A percentile compares a stretch with the other conserved stretches of the same genome.
Conservation (phyloP, 2,113 vertebrate genomes). For the Tichodroma muraria region DNA sequence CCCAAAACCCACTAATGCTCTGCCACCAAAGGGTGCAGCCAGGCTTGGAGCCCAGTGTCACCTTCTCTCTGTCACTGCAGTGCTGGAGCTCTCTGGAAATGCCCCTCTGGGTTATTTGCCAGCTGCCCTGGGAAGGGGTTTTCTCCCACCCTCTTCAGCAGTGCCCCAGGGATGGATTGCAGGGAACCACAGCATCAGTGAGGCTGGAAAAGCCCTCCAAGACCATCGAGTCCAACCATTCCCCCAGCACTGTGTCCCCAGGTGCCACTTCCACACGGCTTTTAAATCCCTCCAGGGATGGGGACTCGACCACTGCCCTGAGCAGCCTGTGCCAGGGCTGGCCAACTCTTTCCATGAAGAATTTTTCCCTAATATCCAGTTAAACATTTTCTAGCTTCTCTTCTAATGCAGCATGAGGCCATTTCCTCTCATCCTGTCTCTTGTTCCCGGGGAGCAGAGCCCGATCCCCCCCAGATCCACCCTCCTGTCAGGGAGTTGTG, state of each 20-base stretch:
- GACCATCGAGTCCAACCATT: background rate
- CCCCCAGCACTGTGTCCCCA: background rate
- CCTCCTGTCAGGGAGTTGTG: background rate
- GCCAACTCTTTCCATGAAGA: accelerated
- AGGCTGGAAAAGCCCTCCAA: background rate
- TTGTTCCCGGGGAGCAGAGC: background rate
- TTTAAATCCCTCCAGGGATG: background rate
- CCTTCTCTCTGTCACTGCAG: background rate
- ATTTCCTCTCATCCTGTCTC: background rate
- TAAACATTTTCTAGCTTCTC: background rate
- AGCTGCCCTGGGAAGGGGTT: background rate
- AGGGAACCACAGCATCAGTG: background rate
- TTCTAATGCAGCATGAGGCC: background rate
- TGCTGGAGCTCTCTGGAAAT: background rate
- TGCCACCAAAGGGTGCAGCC: background rate
- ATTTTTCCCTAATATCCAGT: background rate
- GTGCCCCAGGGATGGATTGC: background rate
- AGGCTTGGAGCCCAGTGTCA: accelerated
- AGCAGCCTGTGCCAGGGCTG: background rate
- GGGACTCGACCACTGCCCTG: background rate
- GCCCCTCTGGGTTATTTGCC: background rate
- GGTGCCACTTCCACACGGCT: accelerated
- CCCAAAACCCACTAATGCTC: accelerated
- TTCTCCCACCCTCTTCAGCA: background rate
- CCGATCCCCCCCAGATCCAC: too few species aligned